phyloP scores from a whole-genome alignment of 2,888 invertebrate species.

The Ernsta delagoae region DNA sequence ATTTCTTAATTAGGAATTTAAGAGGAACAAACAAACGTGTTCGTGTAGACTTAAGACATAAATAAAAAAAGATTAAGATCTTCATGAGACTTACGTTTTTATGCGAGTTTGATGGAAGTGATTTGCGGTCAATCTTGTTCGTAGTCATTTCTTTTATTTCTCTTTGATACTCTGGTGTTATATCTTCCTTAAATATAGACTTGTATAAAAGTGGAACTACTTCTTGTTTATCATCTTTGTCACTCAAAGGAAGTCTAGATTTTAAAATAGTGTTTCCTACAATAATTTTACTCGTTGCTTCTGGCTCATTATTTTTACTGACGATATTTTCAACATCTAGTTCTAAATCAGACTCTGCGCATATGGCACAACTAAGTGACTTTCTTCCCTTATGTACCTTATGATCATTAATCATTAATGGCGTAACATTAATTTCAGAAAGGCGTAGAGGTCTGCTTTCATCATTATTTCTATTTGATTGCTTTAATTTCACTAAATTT shows the following conservation, averaged over 20 bases:
- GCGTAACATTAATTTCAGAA: slow-evolving; percentile 41
- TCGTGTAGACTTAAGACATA: too few species aligned
- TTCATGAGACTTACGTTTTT: slow-evolving; percentile 37
- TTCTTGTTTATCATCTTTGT: slow-evolving; percentile 42
- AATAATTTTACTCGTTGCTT: slow-evolving; percentile 52
- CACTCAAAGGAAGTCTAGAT: slow-evolving; percentile 45
- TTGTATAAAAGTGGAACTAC: slow-evolving; percentile 50
- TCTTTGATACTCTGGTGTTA: background rate
- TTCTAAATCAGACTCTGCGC: slow-evolving; percentile 52
- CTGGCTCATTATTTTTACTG: slow-evolving; percentile 37
- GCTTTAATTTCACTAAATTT: slow-evolving; percentile 52
- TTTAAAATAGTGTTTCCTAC: slow-evolving; percentile 59
- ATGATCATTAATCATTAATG: slow-evolving; percentile 33
- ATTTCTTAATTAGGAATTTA: too few species aligned
- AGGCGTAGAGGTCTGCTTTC: slow-evolving; percentile 35
- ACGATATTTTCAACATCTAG: slow-evolving; percentile 49
- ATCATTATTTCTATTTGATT: slow-evolving; percentile 40
- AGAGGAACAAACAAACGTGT: too few species aligned
- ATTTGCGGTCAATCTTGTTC: slow-evolving; percentile 35
- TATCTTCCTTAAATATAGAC: slow-evolving; percentile 44
- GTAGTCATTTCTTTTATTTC: slow-evolving; percentile 11
- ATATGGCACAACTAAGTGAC: slow-evolving; percentile 43
- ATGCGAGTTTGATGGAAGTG: slow-evolving; percentile 4
- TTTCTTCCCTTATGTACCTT: slow-evolving; percentile 40
- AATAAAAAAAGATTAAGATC: background rate